A percentile compares a stretch with the other conserved stretches of the same genome.
Conservation (phyloP, 1,140 invertebrate genomes). For the Mylabris phalerata region DNA sequence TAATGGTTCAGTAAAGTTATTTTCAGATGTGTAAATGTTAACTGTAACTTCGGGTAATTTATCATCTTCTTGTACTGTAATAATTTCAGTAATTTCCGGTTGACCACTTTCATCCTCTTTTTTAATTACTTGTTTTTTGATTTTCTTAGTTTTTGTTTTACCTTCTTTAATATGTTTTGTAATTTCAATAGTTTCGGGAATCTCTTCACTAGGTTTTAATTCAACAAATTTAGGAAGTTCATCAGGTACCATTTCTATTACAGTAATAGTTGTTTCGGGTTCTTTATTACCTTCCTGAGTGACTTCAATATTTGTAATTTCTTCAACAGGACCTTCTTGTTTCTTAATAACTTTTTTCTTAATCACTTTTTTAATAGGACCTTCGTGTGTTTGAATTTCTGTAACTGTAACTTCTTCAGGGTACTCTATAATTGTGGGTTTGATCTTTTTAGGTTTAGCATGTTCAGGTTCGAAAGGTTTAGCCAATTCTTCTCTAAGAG, state of each 20-base stretch:
- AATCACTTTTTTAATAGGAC: constrained; percentile 37
- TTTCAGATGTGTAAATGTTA: constrained; percentile 34
- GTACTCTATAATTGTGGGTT: constrained; percentile 29
- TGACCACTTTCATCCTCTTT: constrained; percentile 38
- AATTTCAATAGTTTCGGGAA: constrained; percentile 23
- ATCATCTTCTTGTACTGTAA: constrained; percentile 43
- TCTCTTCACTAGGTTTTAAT: constrained; percentile 21
- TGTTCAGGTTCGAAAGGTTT: constrained; percentile 32
- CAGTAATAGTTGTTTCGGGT: constrained; percentile 36
- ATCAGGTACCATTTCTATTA: constrained; percentile 23
- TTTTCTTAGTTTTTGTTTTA: constrained; percentile 17
- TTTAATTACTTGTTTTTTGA: constrained; percentile 33
- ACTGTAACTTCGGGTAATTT: constrained; percentile 33
- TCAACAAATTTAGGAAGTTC: constrained; percentile 31
- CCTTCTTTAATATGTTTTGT: constrained; percentile 17
- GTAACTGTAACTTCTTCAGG: constrained; percentile 37
- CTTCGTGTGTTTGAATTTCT: constrained; percentile 44
- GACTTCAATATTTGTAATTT: constrained; percentile 33
- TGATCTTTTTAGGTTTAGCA: constrained; percentile 15
- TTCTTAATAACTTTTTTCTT: constrained; percentile 40
- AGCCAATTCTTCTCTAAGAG: constrained; percentile 22
- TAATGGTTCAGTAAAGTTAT: constrained; percentile 19
- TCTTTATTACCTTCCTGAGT: constrained; percentile 40
- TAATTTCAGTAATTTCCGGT: constrained; percentile 42
- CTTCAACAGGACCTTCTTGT: constrained; percentile 27